These are phyloP conservation scores for Dasypogon diadema DNA, from an alignment of 2,888 invertebrate genomes.

Conservation along the genomic window DNA sequence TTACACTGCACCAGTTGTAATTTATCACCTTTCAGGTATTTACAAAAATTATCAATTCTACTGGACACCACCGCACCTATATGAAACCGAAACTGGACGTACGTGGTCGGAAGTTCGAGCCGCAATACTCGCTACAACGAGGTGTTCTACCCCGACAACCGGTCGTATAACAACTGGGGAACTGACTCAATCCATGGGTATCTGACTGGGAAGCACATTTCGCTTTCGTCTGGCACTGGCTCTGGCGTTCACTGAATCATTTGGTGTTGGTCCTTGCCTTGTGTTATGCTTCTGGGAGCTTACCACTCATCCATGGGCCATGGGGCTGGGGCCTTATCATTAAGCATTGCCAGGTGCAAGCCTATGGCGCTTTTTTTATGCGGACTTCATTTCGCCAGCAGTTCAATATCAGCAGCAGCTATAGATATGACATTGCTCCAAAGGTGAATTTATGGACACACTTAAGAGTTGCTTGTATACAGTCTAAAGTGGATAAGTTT, in stretches of 20 bases:
- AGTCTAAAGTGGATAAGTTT: no score
- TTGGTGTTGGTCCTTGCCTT: slow-evolving; percentile 23
- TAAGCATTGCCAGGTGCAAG: slow-evolving; percentile 19
- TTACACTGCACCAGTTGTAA: slow-evolving; percentile 1
- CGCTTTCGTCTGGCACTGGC: slow-evolving; percentile 47
- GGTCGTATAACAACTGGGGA: slow-evolving; percentile 42
- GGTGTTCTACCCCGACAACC: slow-evolving; percentile 30
- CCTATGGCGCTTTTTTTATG: no score
- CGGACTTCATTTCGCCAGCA: no score
- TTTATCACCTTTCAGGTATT: not conserved
- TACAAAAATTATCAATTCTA: not conserved
- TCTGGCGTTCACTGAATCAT: slow-evolving; percentile 33
- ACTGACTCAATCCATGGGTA: slow-evolving; percentile 32
- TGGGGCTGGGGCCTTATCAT: slow-evolving; percentile 23
- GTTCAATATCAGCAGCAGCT: no score
- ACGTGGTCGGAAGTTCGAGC: slow-evolving; percentile 9
- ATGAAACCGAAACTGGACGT: slow-evolving; percentile 5
- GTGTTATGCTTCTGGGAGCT: not conserved
- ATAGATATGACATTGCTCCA: no score
- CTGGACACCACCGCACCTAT: not conserved
- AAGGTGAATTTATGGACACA: no score
- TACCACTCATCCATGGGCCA: not conserved
- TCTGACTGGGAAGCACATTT: slow-evolving; percentile 37
- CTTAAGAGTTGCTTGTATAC: no score
- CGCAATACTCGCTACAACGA: not conserved